These are phyloP conservation scores for Bimastos eiseni DNA, from an alignment of 2,888 invertebrate genomes.

Conservation along the genomic window DNA sequence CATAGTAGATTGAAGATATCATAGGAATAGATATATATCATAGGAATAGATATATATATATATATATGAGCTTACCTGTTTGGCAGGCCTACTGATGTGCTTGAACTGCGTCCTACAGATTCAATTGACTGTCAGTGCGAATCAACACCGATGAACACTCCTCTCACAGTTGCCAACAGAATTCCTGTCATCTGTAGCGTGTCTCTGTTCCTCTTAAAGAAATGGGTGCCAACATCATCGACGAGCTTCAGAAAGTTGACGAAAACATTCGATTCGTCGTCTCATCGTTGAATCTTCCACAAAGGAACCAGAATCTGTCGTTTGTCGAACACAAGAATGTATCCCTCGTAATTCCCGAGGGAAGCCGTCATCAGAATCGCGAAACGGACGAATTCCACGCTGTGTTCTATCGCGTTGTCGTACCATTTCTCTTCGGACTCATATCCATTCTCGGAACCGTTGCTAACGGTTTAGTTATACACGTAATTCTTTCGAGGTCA, in stretches of 20 bases:
- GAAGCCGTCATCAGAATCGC: neutral
- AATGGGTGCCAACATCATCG: neutral
- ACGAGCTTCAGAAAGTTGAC: conserved; percentile 6
- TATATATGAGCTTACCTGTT: no score
- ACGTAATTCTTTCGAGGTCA: neutral
- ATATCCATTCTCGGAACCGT: neutral
- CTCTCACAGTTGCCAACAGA: neutral
- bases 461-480: neutral
- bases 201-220: neutral
- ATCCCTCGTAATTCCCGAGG: neutral
- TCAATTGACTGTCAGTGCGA: neutral
- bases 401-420: neutral
- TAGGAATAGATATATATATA: no score
- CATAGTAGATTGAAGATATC: neutral
- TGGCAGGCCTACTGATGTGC: no score
- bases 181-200: neutral
- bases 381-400: neutral
- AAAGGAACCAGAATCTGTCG: neutral
- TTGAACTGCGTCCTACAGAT: neutral
- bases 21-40: no score
- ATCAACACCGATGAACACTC: neutral
- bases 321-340: neutral
- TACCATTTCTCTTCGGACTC: conserved; percentile 2
- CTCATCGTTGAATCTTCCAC: neutral
- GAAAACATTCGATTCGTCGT: neutral